Evolutionary conservation across 2,797 vertebrate genomes (phyloP).

Genomic region (Sus cebifrons): DNA sequence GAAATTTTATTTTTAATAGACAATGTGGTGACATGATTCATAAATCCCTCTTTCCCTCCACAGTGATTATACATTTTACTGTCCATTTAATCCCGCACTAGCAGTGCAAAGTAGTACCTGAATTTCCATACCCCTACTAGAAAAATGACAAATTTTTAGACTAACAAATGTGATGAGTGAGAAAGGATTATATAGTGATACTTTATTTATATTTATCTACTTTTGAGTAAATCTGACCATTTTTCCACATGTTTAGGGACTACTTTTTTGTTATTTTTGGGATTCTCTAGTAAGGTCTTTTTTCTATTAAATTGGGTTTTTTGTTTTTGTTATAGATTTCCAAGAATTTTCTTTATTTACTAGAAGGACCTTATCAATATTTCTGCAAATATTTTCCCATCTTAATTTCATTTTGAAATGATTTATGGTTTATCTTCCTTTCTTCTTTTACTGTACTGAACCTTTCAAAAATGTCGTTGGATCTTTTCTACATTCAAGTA

Average conservation of each 20-base stretch:
- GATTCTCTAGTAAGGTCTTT: not conserved
- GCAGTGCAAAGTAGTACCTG: not conserved
- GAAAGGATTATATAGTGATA: not conserved
- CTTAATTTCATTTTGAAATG: conserved; percentile 10
- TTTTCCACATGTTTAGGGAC: not conserved
- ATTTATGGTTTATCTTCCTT: not conserved
- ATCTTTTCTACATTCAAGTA: not conserved
- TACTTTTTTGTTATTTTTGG: not conserved
- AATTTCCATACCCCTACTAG: not conserved
- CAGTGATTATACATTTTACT: not conserved
- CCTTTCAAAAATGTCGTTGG: not conserved
- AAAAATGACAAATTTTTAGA: not conserved
- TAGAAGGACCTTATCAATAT: not conserved
- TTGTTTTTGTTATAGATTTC: not conserved
- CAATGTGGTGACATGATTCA: not conserved
- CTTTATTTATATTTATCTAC: not conserved
- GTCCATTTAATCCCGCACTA: not conserved
- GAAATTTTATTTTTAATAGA: not conserved
- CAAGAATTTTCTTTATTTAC: not conserved
- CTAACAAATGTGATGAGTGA: not conserved
- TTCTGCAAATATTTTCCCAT: not conserved
- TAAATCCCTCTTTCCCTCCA: not conserved
- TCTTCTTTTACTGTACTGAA: not conserved
- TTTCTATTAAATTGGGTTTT: not conserved
- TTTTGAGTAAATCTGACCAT: not conserved